Evolutionary conservation across 2,888 invertebrate genomes (phyloP).

Genomic region (Calephelis perditalis): DNA sequence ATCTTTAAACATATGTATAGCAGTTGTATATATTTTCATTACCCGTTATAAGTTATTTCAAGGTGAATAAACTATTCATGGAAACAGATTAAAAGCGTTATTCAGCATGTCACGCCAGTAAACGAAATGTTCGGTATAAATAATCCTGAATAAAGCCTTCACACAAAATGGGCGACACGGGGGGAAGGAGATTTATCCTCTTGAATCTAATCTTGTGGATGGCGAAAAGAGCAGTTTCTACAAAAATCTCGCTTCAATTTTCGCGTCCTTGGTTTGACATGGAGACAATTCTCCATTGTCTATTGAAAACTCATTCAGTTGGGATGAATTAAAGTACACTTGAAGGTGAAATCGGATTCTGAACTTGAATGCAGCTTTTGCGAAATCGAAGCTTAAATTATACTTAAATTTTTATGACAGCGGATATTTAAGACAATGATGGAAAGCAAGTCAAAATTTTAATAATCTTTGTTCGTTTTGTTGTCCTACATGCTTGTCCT

Average conservation of each 20-base stretch:
- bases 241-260: constrained; percentile 56
- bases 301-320: constrained; percentile 48
- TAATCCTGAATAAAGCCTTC: constrained; percentile 68
- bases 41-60: constrained; percentile 17
- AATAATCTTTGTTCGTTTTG: too few species aligned
- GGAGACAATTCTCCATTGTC: constrained; percentile 50
- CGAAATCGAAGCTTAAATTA: not conserved
- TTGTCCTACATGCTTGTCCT: too few species aligned
- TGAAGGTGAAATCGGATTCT: constrained; percentile 14
- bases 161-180: constrained; percentile 62
- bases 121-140: constrained; percentile 65
- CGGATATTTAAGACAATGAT: not conserved
- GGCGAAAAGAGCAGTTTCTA: constrained; percentile 66
- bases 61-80: constrained; percentile 28
- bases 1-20: too few species aligned
- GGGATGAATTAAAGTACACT: constrained; percentile 36
- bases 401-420: not conserved
- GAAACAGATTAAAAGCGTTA: constrained; percentile 52
- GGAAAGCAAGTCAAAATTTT: too few species aligned
- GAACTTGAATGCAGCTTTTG: constrained; percentile 2
- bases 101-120: constrained; percentile 53
- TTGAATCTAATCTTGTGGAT: constrained; percentile 73
- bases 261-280: constrained; percentile 44
- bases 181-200: constrained; percentile 69
- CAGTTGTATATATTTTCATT: not conserved